Evolutionary conservation across 2,797 vertebrate genomes (phyloP).

Genomic region (Tympanoctomys barrerae): DNA sequence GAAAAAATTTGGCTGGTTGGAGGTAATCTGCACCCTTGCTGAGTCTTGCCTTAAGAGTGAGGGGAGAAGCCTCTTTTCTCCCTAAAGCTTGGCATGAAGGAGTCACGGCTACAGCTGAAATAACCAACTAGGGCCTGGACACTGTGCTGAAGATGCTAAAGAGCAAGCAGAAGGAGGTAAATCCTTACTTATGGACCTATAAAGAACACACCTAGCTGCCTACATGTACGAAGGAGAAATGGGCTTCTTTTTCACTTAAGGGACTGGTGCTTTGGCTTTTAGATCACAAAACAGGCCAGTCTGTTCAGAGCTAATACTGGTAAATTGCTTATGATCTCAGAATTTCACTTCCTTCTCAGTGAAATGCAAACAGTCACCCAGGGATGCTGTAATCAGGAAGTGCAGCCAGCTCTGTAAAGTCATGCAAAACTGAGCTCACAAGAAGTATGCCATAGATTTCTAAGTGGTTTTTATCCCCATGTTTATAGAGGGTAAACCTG

Average conservation of each 20-base stretch:
- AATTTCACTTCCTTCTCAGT: neutral
- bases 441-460: neutral
- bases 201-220: too few species aligned
- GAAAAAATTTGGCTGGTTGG: neutral
- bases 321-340: neutral
- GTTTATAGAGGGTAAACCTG: conserved; percentile 20
- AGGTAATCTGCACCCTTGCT: neutral
- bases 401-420: neutral
- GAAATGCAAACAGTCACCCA: neutral
- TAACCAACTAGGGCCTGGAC: neutral
- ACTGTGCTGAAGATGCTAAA: neutral
- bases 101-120: neutral
- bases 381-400: neutral
- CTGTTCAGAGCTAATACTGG: neutral
- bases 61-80: neutral
- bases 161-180: neutral
- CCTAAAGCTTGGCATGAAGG: neutral
- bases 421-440: neutral
- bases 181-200: too few species aligned
- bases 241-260: neutral
- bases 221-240: neutral
- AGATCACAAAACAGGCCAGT: neutral
- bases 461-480: neutral
- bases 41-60: neutral
- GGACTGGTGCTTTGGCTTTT: neutral